Evolutionary conservation across 2,888 invertebrate species (phyloP).

Genomic region (Nymphalis polychloros): DNA sequence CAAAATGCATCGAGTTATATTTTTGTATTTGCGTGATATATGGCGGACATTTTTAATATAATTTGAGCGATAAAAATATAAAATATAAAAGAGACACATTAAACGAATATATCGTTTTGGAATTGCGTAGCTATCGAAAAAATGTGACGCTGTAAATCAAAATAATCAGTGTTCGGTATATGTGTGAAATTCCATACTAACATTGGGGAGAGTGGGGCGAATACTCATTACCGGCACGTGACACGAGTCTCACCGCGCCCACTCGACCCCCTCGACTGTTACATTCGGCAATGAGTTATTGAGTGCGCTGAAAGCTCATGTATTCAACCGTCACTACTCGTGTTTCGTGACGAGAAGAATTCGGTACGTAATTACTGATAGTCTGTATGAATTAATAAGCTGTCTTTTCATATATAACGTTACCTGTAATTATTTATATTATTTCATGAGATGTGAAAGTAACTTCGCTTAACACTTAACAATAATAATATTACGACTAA

Average conservation of each 20-base stretch:
- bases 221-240: constrained; percentile 80
- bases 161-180: constrained; percentile 69
- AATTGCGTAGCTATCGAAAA: constrained; percentile 45
- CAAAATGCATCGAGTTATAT: too few relatives aligned
- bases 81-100: constrained; percentile 27
- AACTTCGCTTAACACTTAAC: too few relatives aligned
- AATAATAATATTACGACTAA: neutral
- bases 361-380: constrained; percentile 30
- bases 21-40: constrained; percentile 1
- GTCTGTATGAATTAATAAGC: constrained; percentile 19
- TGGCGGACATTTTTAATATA: constrained; percentile 12
- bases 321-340: constrained; percentile 54
- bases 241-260: constrained; percentile 68
- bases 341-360: constrained; percentile 37
- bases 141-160: constrained; percentile 65
- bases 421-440: neutral
- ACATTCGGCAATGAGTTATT: constrained; percentile 80
- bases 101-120: constrained; percentile 33
- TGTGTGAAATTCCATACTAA: constrained; percentile 77
- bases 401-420: constrained; percentile 6
- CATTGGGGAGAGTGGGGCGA: constrained; percentile 54
- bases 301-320: constrained; percentile 73
- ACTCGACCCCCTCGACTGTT: constrained; percentile 56
- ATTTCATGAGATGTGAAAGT: neutral
- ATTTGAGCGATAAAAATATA: constrained; percentile 11